These are phyloP conservation scores for Tenthredo amoena DNA, from an alignment of 2,888 invertebrate species.

Conservation along the genomic window DNA sequence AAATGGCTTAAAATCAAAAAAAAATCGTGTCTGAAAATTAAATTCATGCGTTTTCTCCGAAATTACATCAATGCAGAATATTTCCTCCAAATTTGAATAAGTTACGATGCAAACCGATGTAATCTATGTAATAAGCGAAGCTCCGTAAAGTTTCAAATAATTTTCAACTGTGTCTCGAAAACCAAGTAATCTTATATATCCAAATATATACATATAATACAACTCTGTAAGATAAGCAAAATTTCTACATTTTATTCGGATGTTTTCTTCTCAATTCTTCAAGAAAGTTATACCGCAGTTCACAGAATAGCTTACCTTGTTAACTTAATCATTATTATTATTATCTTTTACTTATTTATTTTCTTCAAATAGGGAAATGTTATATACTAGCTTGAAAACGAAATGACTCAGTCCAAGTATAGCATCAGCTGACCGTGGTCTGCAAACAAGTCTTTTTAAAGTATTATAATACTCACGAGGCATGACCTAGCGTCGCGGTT, in stretches of 20 bases:
- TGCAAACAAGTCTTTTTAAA: neutral
- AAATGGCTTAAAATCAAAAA: too few relatives aligned
- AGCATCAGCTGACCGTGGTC: conserved; percentile 12
- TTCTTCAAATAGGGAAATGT: neutral
- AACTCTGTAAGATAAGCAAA: neutral
- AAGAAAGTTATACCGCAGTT: neutral
- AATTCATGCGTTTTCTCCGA: too few relatives aligned
- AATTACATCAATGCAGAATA: too few relatives aligned
- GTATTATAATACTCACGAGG: neutral
- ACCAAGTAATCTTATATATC: too few relatives aligned
- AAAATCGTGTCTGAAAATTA: too few relatives aligned
- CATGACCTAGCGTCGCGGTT: conserved; percentile 30
- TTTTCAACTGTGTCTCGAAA: too few relatives aligned
- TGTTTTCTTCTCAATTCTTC: neutral
- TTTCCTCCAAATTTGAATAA: too few relatives aligned
- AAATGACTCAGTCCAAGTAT: neutral
- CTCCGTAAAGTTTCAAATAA: too few relatives aligned
- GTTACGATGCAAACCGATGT: too few relatives aligned
- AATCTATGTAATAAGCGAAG: too few relatives aligned
- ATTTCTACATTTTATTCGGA: neutral
- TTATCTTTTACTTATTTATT: neutral
- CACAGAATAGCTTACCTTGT: neutral
- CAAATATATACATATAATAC: too few relatives aligned
- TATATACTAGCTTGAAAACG: neutral
- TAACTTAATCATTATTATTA: neutral